Percentiles rank a stretch among this genome's conserved stretches.
Evolutionary conservation across 2,113 vertebrate genomes (phyloP).

Genomic region (Elachura formosa): DNA sequence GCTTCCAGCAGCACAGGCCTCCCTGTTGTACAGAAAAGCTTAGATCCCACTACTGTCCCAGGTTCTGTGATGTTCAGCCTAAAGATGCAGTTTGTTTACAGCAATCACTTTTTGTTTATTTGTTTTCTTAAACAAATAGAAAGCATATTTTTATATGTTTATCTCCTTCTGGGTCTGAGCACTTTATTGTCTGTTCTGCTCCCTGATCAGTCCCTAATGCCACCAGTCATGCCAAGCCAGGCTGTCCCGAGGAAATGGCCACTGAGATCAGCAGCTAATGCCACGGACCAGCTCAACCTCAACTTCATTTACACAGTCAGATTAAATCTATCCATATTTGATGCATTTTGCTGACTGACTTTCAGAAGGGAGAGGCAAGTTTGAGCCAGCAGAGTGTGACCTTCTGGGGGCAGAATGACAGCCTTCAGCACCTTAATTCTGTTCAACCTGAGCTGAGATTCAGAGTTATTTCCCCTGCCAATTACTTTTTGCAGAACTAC

Average conservation of each 20-base stretch:
- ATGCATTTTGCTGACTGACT: not conserved
- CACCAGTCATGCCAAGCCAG: not conserved
- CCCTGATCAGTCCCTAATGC: not conserved
- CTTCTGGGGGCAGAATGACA: not conserved
- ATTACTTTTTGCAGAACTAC: conserved; percentile 8
- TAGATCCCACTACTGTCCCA: not conserved
- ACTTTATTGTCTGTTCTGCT: not conserved
- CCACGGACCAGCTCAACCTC: not conserved
- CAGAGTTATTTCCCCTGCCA: conserved; percentile 6
- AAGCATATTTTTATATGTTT: not conserved
- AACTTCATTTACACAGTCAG: not conserved
- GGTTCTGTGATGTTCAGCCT: not conserved
- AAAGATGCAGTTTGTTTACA: not conserved
- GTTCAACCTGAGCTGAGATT: not conserved
- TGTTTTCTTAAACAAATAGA: not conserved
- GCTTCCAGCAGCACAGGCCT: not conserved
- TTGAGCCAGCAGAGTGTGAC: not conserved
- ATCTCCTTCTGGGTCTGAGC: not conserved
- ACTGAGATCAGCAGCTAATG: not conserved
- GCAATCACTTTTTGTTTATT: not conserved
- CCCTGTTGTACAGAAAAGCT: not conserved
- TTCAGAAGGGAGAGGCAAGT: not conserved
- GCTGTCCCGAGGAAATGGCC: not conserved
- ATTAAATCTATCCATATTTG: conserved; percentile 47
- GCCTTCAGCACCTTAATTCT: not conserved